These are phyloP conservation scores for Chaetogeoica ovagalla DNA, from an alignment of 2,888 invertebrate species.

Conservation along the genomic window DNA sequence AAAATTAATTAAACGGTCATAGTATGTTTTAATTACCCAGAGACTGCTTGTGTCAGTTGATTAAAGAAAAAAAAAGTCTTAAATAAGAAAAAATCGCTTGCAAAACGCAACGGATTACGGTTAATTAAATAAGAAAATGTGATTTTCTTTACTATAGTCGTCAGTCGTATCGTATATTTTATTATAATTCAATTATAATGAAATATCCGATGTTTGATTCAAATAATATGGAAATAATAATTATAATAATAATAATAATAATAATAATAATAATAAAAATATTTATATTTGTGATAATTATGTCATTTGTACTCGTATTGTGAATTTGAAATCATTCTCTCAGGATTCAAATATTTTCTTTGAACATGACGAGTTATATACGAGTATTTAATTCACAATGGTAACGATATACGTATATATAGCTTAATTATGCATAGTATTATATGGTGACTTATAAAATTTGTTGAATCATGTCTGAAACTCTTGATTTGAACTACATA, in stretches of 20 bases:
- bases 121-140: conserved; percentile 22
- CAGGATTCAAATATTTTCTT: no score
- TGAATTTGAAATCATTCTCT: no score
- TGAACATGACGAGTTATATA: no score
- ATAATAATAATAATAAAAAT: no score
- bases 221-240: background rate
- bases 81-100: conserved; percentile 27
- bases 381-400: no score
- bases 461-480: background rate
- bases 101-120: conserved; percentile 35
- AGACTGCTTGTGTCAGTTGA: conserved; percentile 42
- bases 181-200: conserved; percentile 6
- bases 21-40: conserved; percentile 42
- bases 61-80: conserved; percentile 13
- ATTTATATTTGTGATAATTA: background rate
- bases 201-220: background rate
- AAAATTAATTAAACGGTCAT: conserved; percentile 44
- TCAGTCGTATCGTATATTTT: background rate
- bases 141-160: background rate
- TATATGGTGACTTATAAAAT: background rate
- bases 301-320: no score
- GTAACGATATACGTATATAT: background rate
- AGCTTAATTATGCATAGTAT: background rate
- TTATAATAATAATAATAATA: no score
- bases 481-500: background rate